Base-by-base conservation (phyloP, 2,113 vertebrate species). In the Nettapus auritus region DNA sequence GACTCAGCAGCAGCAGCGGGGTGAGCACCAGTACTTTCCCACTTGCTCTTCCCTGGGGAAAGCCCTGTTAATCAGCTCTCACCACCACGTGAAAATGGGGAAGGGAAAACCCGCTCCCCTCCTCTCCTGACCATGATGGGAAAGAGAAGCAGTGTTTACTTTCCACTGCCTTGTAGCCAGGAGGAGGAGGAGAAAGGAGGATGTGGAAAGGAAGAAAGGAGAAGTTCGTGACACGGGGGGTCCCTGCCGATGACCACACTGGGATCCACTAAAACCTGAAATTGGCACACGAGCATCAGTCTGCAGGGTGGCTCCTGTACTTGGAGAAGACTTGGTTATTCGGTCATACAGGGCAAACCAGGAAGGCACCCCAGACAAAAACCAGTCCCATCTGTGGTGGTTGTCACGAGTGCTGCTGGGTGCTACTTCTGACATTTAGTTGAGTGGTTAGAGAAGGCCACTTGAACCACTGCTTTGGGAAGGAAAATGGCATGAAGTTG, bases 371-470 rank as follows among this genome's bases (percentile, higher is more conserved):
- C 7, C 69, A 52, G 76, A 33, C 76, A 64, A 90, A 94, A 90
- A 86, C 73, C 76, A 73, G 53, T 93, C 80, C 76, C 14, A 40
- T 50, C 80, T 78, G 21, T 86, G 86, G 16, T 3, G 77, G 60
- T 55, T 90, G 59, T 66, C 84, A 89, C 62, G 62, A 23, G 25
- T 84, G 93, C 90, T 78, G 34, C 55, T 93, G 69, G 17, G 48
- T 53, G 66, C 46, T 81, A 79, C 93, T 86, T 90, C 56, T 86
- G 91, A 80, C 67, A 57, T 82, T 75, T 89, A 82, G 82, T 86
- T 92, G 36, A 52, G 50, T 25, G 87, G 42, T 3, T 8, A 13
- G 56, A 78, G 56, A 92, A 82, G 36, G 73, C 73, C 11, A 20
- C 17, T 82, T 13, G 26, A 73, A 40, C 63, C 55, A 57, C 21